phyloP scores from a whole-genome alignment of 2,113 vertebrate species.

The Eudyptes chrysolophus region DNA sequence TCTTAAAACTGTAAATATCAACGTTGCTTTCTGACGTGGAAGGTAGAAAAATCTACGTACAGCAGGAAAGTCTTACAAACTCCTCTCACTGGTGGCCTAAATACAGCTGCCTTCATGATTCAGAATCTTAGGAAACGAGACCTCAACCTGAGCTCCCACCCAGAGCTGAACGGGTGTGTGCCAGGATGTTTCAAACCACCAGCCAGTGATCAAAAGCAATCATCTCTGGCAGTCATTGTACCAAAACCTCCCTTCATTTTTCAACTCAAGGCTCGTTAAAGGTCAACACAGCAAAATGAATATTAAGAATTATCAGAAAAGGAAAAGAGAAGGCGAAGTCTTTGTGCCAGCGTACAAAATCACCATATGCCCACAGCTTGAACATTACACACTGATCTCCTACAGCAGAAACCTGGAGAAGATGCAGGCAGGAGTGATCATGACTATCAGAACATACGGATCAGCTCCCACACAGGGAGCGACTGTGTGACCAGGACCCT shows the following conservation, averaged over 20 bases:
- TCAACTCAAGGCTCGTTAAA: neutral
- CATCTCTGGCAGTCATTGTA: neutral
- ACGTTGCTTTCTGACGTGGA: neutral
- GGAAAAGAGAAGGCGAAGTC: neutral
- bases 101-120: neutral
- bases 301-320: neutral
- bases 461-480: rapidly evolving
- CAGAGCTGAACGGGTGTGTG: neutral
- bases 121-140: neutral
- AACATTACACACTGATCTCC: neutral
- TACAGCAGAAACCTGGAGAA: neutral
- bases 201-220: neutral
- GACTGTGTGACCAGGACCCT: neutral
- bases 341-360: neutral
- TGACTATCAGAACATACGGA: neutral
- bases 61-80: neutral
- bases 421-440: neutral
- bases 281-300: neutral
- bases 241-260: neutral
- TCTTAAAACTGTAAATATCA: neutral
- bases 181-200: neutral
- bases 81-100: neutral
- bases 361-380: neutral
- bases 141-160: neutral
- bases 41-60: neutral